A percentile compares a stretch with the other conserved stretches of the same genome.
Evolutionary conservation across 2,113 vertebrate genomes (phyloP).

Genomic region (Pholis gunnellus): DNA sequence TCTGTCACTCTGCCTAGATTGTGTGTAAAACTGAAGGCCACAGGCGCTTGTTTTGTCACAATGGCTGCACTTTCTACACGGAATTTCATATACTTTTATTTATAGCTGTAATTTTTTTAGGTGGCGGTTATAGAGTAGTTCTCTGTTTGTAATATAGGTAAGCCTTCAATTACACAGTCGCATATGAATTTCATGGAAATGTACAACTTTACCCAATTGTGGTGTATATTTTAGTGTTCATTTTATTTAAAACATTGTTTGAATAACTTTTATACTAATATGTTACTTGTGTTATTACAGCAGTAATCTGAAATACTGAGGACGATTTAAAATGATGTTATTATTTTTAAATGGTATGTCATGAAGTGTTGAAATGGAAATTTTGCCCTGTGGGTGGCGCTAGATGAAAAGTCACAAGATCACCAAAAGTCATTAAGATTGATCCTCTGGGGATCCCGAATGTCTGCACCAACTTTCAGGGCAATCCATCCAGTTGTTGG

Average conservation of each 20-base stretch:
- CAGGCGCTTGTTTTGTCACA: slow-evolving; percentile 65
- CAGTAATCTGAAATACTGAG: not conserved
- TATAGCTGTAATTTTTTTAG: slow-evolving; percentile 49
- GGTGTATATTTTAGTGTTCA: not conserved
- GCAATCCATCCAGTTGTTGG: slow-evolving; percentile 21
- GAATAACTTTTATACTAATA: not conserved
- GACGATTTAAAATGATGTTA: not conserved
- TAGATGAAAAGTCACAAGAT: slow-evolving; percentile 1
- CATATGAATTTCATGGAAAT: slow-evolving; percentile 7
- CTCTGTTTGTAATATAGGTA: slow-evolving; percentile 17
- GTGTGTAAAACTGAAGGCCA: slow-evolving; percentile 70
- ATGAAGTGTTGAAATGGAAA: not conserved
- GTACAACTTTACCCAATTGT: not conserved
- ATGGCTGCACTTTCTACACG: slow-evolving; percentile 58
- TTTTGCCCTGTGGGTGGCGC: not conserved
- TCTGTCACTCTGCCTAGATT: slow-evolving; percentile 65
- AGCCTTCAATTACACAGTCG: slow-evolving; percentile 16
- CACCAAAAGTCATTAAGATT: slow-evolving; percentile 7
- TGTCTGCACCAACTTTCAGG: not conserved
- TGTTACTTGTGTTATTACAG: not conserved
- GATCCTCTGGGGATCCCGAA: slow-evolving; percentile 4
- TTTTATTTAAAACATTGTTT: not conserved
- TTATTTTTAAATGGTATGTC: not conserved
- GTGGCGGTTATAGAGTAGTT: slow-evolving; percentile 14
- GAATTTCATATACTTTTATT: slow-evolving; percentile 56